Percentiles rank a stretch among this genome's conserved stretches.
Evolutionary conservation across 2,113 vertebrate species (phyloP).

Genomic region (Bambusicola thoracicus): DNA sequence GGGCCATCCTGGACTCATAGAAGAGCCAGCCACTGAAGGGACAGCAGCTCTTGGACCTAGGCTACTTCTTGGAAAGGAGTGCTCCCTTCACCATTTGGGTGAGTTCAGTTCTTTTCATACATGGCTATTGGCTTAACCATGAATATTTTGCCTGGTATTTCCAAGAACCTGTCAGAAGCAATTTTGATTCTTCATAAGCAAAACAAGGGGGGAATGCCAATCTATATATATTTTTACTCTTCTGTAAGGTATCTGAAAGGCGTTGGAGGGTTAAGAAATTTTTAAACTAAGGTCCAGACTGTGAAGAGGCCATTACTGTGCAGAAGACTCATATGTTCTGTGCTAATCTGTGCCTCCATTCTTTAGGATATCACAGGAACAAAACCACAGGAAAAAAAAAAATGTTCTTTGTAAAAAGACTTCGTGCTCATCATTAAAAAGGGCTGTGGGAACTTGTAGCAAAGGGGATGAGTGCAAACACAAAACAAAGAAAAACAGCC

Average conservation of each 20-base stretch:
- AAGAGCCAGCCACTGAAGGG: too few species aligned
- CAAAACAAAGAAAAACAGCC: background rate
- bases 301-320: background rate
- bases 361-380: background rate
- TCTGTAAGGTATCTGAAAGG: background rate
- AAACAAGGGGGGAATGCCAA: accelerated
- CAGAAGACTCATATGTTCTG: background rate
- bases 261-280: background rate
- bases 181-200: too few species aligned
- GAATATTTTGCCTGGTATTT: too few species aligned
- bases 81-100: too few species aligned
- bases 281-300: background rate
- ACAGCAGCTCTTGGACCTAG: too few species aligned
- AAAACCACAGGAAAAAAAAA: background rate
- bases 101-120: too few species aligned
- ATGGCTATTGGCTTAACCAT: too few species aligned
- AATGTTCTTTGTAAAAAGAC: background rate
- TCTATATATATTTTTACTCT: background rate
- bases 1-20: too few species aligned
- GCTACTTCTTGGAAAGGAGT: too few species aligned
- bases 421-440: slow-evolving; percentile 18
- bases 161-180: too few species aligned
- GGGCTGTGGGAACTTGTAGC: background rate
- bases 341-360: background rate
- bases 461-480: background rate